phyloP scores from a whole-genome alignment of 2,797 vertebrate species.

The Ptychadena robeensis region DNA sequence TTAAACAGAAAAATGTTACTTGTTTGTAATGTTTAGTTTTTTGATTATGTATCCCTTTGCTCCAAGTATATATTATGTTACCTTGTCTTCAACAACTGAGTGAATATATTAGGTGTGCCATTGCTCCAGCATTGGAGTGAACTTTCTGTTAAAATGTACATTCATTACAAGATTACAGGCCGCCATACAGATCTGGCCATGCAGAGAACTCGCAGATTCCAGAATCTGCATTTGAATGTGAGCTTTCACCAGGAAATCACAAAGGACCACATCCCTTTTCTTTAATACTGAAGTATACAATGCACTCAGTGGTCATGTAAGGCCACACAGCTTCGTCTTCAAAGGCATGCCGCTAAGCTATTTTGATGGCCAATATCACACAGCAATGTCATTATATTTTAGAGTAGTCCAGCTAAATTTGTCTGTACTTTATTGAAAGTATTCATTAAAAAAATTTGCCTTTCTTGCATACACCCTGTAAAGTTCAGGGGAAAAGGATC shows the following conservation, averaged over 20 bases:
- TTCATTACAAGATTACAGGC: background rate
- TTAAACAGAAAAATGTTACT: background rate
- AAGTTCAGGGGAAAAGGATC: no score
- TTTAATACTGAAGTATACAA: background rate
- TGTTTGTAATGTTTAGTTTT: background rate
- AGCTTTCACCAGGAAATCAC: background rate
- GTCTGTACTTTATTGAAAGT: background rate
- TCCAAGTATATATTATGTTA: background rate
- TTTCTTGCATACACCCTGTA: no score
- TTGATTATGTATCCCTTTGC: background rate
- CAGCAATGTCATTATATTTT: background rate
- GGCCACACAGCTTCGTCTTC: background rate
- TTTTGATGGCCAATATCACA: background rate
- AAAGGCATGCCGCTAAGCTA: background rate
- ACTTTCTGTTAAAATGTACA: background rate
- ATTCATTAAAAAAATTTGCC: background rate
- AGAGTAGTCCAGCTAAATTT: no score
- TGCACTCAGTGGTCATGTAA: background rate
- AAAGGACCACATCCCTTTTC: conserved; percentile 5
- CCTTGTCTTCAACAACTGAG: background rate
- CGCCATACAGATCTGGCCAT: background rate
- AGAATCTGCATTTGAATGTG: background rate
- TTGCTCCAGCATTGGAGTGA: background rate
- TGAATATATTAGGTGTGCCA: background rate
- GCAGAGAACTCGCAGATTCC: background rate